These are phyloP conservation scores for Hypomesus transpacificus DNA, from an alignment of 2,113 vertebrate species.

Conservation along the genomic window DNA sequence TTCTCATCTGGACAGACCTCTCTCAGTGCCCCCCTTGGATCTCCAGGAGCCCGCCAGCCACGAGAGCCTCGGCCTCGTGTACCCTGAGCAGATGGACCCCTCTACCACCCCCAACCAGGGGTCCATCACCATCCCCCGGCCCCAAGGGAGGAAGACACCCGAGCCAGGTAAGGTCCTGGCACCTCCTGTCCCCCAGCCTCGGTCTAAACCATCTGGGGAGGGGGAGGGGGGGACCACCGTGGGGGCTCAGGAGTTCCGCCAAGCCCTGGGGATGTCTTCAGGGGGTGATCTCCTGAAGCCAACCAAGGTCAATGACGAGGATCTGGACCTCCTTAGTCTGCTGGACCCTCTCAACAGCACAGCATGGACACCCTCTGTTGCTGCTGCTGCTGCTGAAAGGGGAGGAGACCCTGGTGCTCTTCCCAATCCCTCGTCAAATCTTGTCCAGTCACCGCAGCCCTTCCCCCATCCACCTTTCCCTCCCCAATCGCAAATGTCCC, in stretches of 20 bases:
- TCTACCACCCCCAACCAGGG: conserved; percentile 40
- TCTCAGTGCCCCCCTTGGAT: conserved; percentile 53
- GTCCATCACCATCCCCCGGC: conserved; percentile 89
- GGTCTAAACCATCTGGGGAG: conserved; percentile 68
- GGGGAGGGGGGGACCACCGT: conserved; percentile 53
- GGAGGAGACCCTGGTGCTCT: conserved; percentile 28
- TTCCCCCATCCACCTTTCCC: conserved; percentile 65
- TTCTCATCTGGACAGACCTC: conserved; percentile 64
- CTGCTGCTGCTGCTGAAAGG: conserved; percentile 12
- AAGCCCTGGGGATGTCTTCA: conserved; percentile 55
- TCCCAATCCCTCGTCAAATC: conserved; percentile 35
- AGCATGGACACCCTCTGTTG: neutral
- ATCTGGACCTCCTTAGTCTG: conserved; percentile 80
- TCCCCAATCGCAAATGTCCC: conserved; percentile 67
- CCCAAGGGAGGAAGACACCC: conserved; percentile 89
- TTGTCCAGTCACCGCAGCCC: conserved; percentile 63
- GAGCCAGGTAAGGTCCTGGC: conserved; percentile 83
- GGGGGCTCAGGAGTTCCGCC: conserved; percentile 67
- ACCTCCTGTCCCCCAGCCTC: conserved; percentile 67
- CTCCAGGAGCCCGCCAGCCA: conserved; percentile 50
- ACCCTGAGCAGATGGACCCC: conserved; percentile 31
- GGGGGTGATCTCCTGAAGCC: conserved; percentile 73
- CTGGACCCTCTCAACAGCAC: conserved; percentile 80
- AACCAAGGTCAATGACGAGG: conserved; percentile 51
- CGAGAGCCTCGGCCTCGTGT: conserved; percentile 40